A percentile compares a stretch with the other conserved stretches of the same genome.
Conservation (phyloP, 2,797 vertebrate genomes). For the Sebastiscus albofasciatus region DNA sequence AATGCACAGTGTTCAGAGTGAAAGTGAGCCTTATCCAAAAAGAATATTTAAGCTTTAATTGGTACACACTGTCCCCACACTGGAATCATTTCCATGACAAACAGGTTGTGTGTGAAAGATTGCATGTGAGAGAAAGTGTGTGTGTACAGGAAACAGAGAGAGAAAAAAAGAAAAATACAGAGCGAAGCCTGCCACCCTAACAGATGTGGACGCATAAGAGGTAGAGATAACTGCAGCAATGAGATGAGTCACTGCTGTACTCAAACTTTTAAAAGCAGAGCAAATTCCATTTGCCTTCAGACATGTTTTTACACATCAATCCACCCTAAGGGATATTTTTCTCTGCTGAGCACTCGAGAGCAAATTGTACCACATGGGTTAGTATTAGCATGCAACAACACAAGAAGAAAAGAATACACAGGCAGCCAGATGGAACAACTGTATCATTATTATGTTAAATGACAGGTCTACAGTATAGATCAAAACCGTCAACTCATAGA, state of each 20-base stretch:
- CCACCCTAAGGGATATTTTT: slow-evolving; percentile 46
- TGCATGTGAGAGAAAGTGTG: slow-evolving; percentile 1
- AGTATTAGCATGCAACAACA: slow-evolving; percentile 26
- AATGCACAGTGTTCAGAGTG: not conserved
- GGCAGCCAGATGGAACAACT: not conserved
- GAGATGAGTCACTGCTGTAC: slow-evolving; percentile 48
- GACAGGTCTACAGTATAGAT: slow-evolving; percentile 6
- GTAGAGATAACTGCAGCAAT: slow-evolving; percentile 34
- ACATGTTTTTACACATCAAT: slow-evolving; percentile 77
- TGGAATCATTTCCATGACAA: slow-evolving; percentile 23
- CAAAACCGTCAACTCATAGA: not conserved
- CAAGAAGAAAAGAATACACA: slow-evolving; percentile 3
- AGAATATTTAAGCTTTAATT: slow-evolving; percentile 16
- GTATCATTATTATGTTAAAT: slow-evolving; percentile 23
- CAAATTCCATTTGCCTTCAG: slow-evolving; percentile 70
- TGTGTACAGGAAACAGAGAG: not conserved
- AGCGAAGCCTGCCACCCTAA: not conserved
- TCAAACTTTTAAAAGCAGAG: slow-evolving; percentile 37
- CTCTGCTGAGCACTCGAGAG: slow-evolving; percentile 4
- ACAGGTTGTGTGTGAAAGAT: not conserved
- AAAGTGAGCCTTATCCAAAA: not conserved
- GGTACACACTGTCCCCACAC: not conserved
- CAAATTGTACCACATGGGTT: slow-evolving; percentile 25
- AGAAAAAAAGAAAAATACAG: not conserved
- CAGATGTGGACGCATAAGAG: slow-evolving; percentile 12